phyloP scores from a whole-genome alignment of 1,140 invertebrate species.

The Potamilus streckersoni region DNA sequence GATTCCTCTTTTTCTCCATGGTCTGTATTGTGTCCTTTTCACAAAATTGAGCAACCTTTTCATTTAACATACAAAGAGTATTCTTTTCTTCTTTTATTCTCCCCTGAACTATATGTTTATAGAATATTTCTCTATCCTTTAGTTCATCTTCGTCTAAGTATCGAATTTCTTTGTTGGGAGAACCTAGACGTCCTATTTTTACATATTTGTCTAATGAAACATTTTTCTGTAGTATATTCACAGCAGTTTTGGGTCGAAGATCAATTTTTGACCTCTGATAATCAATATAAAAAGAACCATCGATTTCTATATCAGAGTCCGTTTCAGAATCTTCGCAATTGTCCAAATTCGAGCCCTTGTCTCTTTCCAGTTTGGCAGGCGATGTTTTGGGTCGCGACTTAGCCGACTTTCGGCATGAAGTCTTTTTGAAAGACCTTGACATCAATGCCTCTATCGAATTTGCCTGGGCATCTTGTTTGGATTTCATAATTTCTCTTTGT shows the following conservation, averaged over 20 bases:
- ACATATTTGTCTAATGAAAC: conserved; percentile 6
- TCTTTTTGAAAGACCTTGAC: too few relatives aligned
- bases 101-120: conserved; percentile 20
- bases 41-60: conserved; percentile 28
- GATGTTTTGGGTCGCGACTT: conserved; percentile 15
- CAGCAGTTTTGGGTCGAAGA: conserved; percentile 27
- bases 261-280: conserved; percentile 27
- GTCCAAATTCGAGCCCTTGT: not conserved
- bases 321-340: conserved; percentile 10
- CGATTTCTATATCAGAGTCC: conserved; percentile 20
- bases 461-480: too few relatives aligned
- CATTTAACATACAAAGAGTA: conserved; percentile 11
- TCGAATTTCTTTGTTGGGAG: conserved; percentile 7
- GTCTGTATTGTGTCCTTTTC: conserved; percentile 20
- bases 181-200: conserved; percentile 15
- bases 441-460: too few relatives aligned
- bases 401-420: too few relatives aligned
- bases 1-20: conserved; percentile 11
- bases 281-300: conserved; percentile 25
- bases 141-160: conserved; percentile 32
- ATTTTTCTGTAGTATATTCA: conserved; percentile 18
- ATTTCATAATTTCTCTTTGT: conserved; percentile 22
- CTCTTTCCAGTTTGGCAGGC: not conserved
- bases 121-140: conserved; percentile 21
- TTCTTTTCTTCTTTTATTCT: conserved; percentile 21